Conservation (phyloP, 2,797 vertebrate genomes). For the Sparidentex hasta region DNA sequence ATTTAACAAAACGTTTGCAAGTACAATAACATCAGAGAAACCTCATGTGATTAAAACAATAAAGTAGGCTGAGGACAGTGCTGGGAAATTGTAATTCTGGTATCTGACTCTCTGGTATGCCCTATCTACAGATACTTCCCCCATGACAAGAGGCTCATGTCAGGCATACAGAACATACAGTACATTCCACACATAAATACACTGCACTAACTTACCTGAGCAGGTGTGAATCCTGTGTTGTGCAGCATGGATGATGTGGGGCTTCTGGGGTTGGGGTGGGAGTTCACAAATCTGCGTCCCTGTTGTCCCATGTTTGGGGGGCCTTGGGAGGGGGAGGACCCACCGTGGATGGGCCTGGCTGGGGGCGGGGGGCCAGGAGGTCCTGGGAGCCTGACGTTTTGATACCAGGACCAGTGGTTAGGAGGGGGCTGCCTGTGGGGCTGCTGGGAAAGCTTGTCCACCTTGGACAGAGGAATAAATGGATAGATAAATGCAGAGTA, state of each 20-base stretch:
- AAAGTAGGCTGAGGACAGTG: neutral
- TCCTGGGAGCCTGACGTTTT: slow-evolving; percentile 78
- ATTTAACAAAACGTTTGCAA: neutral
- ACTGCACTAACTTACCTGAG: slow-evolving; percentile 71
- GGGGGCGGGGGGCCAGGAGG: slow-evolving; percentile 78
- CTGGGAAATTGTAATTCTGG: neutral
- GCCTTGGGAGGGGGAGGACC: slow-evolving; percentile 83
- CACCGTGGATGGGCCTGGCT: slow-evolving; percentile 81
- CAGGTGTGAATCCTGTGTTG: slow-evolving; percentile 69
- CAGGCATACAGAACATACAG: neutral
- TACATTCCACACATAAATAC: neutral
- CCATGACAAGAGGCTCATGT: neutral
- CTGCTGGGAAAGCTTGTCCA: slow-evolving; percentile 88
- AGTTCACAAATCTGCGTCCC: slow-evolving; percentile 76
- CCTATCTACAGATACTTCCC: neutral
- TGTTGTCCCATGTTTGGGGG: slow-evolving; percentile 72
- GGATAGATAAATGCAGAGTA: neutral
- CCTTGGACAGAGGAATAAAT: slow-evolving; percentile 71
- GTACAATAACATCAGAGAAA: neutral
- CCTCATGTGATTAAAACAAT: neutral
- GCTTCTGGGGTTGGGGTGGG: slow-evolving; percentile 78
- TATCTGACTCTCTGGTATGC: neutral
- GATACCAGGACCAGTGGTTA: slow-evolving; percentile 87
- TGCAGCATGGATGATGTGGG: slow-evolving; percentile 81
- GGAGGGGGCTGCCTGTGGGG: slow-evolving; percentile 82